Percentiles rank a stretch among this genome's conserved stretches.
phyloP scores from a whole-genome alignment of 2,888 invertebrate genomes.

The Caenorhabditis macrosperma region DNA sequence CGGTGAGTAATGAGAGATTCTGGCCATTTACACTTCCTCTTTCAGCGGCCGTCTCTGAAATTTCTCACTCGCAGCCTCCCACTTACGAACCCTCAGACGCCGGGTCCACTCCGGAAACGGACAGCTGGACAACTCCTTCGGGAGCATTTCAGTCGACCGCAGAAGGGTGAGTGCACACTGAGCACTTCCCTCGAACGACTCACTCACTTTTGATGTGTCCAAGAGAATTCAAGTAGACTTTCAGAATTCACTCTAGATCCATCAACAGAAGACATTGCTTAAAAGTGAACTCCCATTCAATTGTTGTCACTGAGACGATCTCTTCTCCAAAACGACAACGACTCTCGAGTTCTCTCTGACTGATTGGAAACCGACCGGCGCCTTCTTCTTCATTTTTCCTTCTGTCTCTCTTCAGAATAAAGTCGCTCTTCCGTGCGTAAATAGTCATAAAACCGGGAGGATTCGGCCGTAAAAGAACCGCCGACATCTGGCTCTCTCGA shows the following conservation, averaged over 20 bases:
- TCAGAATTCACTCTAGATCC: neutral
- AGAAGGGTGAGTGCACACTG: neutral
- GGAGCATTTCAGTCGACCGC: neutral
- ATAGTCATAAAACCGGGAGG: conserved; percentile 30
- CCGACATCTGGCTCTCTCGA: conserved; percentile 10
- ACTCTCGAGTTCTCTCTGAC: neutral
- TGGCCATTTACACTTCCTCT: neutral
- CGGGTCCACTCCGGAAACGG: too few relatives aligned
- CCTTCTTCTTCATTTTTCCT: conserved; percentile 3
- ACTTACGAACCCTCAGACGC: too few relatives aligned
- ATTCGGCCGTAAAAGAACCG: conserved; percentile 35
- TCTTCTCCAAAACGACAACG: neutral
- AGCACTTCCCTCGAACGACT: neutral
- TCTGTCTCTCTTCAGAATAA: conserved; percentile 16
- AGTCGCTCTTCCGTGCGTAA: conserved; percentile 17
- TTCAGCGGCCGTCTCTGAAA: neutral
- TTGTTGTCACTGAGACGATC: conserved; percentile 6
- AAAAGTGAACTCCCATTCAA: neutral
- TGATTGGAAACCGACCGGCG: neutral
- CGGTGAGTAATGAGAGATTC: neutral
- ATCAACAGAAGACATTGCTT: neutral
- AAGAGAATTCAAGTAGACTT: neutral
- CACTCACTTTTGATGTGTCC: neutral
- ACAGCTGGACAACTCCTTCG: too few relatives aligned
- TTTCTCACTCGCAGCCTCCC: too few relatives aligned